Evolutionary conservation across 2,797 vertebrate genomes (phyloP), one percentile per base, ranked within the genome.

Genomic region (Columba guinea): DNA sequence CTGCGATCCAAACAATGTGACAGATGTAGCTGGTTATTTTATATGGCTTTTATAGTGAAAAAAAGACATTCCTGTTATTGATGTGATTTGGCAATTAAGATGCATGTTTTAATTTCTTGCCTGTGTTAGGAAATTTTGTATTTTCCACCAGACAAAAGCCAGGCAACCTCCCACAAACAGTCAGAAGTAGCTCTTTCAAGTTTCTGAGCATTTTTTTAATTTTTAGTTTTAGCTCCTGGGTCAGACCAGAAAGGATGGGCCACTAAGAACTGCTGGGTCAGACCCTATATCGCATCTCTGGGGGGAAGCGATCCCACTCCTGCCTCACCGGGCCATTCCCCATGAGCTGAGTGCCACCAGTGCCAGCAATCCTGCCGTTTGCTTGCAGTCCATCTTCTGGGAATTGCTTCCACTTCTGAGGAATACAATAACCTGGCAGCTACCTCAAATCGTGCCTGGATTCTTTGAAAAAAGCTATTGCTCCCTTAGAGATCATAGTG

Each of bases 401-500:
- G 94, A 74, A 79, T 9, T 4, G 4, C n/a, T 90, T 87, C 84
- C 14, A 20, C 41, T 82, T 89, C 93, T 3, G 83, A 88, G 70
- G 69, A 76, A 70, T 4, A 11, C 49, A 48, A 59, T 19, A 46
- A 77, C 8, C 79, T 82, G 60, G 80, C 86, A 95, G 79, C 85
- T 22, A 65, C 89, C 89, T 96, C 37, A 1, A 74, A 62, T 64
- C 89, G 82, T 82, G 93, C 67, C 95, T 92, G 96, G 87, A 93
- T 85, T 96, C 91, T 49, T 52, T 11, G 51, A 68, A 94, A 93
- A 84, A 91, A 71, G 84, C 95, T 62, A 59, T n/a, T 70, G 58
- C 93, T 97, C 95, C 96, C 94, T 62, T 76, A 85, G 97, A 97
- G 97, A 97, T 96, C 96, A 97, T 46, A 97, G 96, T 95, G 98